Percentiles rank a stretch among this genome's conserved stretches.
phyloP scores from a whole-genome alignment of 2,113 vertebrate genomes.

The Pelvicachromis taeniatus region DNA sequence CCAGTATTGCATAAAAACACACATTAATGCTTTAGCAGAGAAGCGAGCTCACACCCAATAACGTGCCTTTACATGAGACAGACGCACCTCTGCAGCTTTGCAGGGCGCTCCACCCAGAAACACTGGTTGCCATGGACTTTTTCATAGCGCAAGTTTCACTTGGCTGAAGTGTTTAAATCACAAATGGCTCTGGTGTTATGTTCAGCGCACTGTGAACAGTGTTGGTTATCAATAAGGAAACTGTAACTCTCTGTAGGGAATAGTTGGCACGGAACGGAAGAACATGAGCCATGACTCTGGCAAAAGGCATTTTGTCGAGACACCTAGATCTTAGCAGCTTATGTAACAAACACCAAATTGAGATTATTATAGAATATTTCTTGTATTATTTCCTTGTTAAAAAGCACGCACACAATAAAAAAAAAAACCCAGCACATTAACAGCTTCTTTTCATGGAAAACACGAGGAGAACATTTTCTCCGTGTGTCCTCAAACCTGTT shows the following conservation, averaged over 20 bases:
- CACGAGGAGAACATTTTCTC: not conserved
- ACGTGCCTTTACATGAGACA: not conserved
- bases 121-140: not conserved
- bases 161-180: not conserved
- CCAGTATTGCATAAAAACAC: not conserved
- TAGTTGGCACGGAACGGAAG: not conserved
- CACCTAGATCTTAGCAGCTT: not conserved
- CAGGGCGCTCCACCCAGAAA: not conserved
- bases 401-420: not conserved
- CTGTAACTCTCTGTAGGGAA: not conserved
- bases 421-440: not conserved
- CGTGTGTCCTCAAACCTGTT: not conserved
- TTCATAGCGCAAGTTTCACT: conserved; percentile 17
- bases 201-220: not conserved
- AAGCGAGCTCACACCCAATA: not conserved
- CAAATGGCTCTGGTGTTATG: conserved; percentile 12
- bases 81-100: not conserved
- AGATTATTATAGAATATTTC: not conserved
- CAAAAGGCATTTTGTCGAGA: not conserved
- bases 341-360: not conserved
- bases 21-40: not conserved
- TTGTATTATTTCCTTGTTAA: not conserved
- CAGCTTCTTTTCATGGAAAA: not conserved
- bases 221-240: conserved; percentile 5
- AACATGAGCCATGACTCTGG: not conserved